Evolutionary conservation across 2,888 invertebrate genomes (phyloP).

Genomic region (Nezara viridula): DNA sequence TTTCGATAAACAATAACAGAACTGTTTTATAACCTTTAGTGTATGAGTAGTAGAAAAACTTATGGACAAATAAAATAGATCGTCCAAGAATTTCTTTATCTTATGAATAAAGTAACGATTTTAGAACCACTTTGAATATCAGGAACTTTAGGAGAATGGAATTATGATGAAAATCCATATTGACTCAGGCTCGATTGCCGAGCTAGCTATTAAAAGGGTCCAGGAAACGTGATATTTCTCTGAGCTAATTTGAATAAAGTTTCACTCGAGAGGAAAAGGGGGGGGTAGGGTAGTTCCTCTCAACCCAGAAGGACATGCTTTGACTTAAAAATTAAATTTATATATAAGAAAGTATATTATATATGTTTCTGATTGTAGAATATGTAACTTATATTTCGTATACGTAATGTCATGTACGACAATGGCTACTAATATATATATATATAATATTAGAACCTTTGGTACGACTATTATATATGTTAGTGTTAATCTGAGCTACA

Average conservation of each 20-base stretch:
- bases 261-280: constrained; percentile 58
- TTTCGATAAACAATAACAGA: no score
- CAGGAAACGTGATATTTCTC: constrained; percentile 62
- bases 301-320: neutral
- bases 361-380: no score
- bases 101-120: neutral
- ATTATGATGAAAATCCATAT: constrained; percentile 59
- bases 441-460: no score
- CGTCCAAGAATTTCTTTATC: neutral
- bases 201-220: constrained; percentile 61
- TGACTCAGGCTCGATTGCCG: constrained; percentile 61
- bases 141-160: constrained; percentile 33
- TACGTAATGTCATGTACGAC: no score
- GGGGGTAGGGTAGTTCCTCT: constrained; percentile 37
- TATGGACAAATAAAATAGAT: neutral
- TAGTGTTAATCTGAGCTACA: no score
- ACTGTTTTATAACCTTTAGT: no score
- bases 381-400: no score
- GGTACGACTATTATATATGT: no score
- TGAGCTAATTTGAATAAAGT: constrained; percentile 62
- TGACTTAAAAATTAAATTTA: neutral
- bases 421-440: no score
- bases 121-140: neutral
- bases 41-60: no score
- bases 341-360: neutral